These are phyloP conservation scores for Tachypleus tridentatus DNA, from an alignment of 1,140 invertebrate species.

Conservation along the genomic window DNA sequence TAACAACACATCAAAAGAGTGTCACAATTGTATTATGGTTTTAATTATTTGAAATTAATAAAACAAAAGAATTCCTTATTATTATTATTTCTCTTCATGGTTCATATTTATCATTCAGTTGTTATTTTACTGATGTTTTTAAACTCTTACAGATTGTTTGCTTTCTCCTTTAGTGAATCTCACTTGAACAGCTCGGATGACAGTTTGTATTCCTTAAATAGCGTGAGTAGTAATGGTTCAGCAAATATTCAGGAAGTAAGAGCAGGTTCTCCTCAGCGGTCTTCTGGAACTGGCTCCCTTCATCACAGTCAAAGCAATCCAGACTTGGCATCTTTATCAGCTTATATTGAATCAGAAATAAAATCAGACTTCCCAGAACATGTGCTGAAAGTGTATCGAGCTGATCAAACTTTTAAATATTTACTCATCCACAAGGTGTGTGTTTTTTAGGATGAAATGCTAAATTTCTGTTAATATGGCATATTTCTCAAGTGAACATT, in stretches of 20 bases:
- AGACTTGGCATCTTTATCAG: constrained; percentile 45
- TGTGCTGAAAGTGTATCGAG: constrained; percentile 80
- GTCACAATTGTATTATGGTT: too few relatives aligned
- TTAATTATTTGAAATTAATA: too few relatives aligned
- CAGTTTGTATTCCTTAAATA: constrained; percentile 13
- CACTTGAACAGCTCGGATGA: constrained; percentile 24
- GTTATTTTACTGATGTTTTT: too few relatives aligned
- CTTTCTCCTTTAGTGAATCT: constrained; percentile 17
- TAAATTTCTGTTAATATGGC: too few relatives aligned
- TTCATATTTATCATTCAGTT: too few relatives aligned
- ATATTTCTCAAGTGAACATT: too few relatives aligned
- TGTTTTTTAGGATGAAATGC: not conserved
- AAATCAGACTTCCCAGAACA: constrained; percentile 85
- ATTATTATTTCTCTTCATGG: too few relatives aligned
- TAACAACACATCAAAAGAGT: too few relatives aligned
- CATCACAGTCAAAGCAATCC: constrained; percentile 78
- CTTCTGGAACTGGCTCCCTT: constrained; percentile 24
- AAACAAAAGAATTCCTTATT: too few relatives aligned
- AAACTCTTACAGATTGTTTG: too few relatives aligned
- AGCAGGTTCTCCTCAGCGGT: constrained; percentile 24
- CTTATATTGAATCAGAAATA: constrained; percentile 40
- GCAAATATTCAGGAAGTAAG: too few relatives aligned
- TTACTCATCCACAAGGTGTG: constrained; percentile 77
- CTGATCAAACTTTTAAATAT: constrained; percentile 96
- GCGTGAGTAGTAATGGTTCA: too few relatives aligned